Base-by-base conservation (phyloP, 2,797 vertebrate genomes). In the Rhinophrynus dorsalis region DNA sequence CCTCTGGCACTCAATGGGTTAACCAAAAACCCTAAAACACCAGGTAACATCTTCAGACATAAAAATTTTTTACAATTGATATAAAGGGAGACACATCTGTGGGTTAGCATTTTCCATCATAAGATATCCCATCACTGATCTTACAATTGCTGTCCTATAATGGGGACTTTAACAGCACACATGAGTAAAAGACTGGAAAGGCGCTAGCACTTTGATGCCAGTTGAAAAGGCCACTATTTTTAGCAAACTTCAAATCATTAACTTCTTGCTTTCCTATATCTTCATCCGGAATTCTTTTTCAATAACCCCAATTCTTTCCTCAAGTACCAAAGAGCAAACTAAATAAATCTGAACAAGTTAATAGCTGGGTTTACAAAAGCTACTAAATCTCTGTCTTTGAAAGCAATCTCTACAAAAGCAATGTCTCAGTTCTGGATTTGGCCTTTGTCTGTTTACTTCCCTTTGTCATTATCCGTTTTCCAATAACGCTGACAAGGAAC, bases 141-240 rank as follows among this genome's bases (percentile, higher is more conserved):
- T 63, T 65, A 47, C 61, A 57, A 59, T 66, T 60, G 62, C 33
- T 32, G 45, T 64, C 68, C 51, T 65, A 73, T 66, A 73, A 66
- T 65, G 33, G 27, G 62, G 62, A 44, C 32, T 38, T 59, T 59
- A 66, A 66, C 54, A 66, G 57, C 61, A 65, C 55, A 73, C 54
- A 35, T 37, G 69, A 59, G 55, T 50, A 30, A 51, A 63, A 47
- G 61, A 72, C 27, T 50, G 60, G 50, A 68, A 64, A 64, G 68
- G 68, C 58, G 52, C 62, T 24, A 66, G 61, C 35, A 59, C 61
- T 73, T 73, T 73, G 61, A 73, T 63, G 38, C 23, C 33, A 47
- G 68, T 63, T 70, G 68, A 70, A 70, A 56, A 71, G 68, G 68
- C 8, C 60, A 58, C 61, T 72, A 72, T 72, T 65, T 72, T 72